Evolutionary conservation across 2,113 vertebrate species (phyloP), one percentile per base, ranked within the genome.

Genomic region (Rhegmatorhina hoffmannsi): DNA sequence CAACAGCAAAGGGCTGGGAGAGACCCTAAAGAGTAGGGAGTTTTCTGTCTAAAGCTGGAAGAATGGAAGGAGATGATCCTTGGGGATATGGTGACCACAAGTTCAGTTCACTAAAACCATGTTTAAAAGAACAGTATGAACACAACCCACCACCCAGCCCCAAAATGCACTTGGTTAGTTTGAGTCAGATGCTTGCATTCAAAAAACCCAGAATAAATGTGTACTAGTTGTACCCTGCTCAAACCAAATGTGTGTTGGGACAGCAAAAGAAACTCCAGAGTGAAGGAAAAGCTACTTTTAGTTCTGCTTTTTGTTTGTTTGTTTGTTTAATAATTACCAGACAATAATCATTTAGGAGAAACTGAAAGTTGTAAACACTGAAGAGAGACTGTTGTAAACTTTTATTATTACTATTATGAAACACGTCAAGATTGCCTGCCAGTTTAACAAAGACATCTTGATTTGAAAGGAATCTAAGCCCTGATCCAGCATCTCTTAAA

Each of bases 241-340:
- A 83, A 79, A 72, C 9, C 59, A 43, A 70, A 55, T 3, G 43
- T 58, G 53, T n/a, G 7, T 3, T 59, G 72, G 72, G 46, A 67
- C 50, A 93, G 76, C 64, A 80, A 93, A 94, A 83, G 67, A 76
- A 94, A 70, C 86, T 47, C 64, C 47, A 78, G 68, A 38, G 40
- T 7, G 28, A 78, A 62, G 89, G 43, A 75, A 92, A 63, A 89
- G 83, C 83, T 84, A n/a, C 63, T 90, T 93, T 77, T 66, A 88
- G 64, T 63, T 70, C 68, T 88, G 43, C 21, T 53, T 49, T 82
- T 28, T 50, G 66, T 94, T 95, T 90, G 90, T 89, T 91, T 82
- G 81, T 79, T 96, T 94, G 73, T 84, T 92, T 90, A 93, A 89
- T 89, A 93, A 94, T 84, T 88, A 81, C 72, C 77, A 87, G 76